Conservation (phyloP, 2,113 vertebrate species). For the Austrofundulus limnaeus region DNA sequence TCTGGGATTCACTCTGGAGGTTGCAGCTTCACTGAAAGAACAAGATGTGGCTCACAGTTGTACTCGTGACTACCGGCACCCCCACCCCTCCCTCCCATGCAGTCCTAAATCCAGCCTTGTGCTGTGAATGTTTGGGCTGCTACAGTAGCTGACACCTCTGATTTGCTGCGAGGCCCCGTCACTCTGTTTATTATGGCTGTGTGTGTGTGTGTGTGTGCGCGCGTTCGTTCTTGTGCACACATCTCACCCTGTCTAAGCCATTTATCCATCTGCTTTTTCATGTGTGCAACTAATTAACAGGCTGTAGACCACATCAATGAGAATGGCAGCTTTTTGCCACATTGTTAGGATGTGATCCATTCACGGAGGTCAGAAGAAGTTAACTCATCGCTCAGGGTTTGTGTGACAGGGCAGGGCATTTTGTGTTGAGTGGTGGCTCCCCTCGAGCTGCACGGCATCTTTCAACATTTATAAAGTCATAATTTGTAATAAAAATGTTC, state of each 20-base stretch:
- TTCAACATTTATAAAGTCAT: slow-evolving; percentile 9
- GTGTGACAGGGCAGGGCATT: slow-evolving; percentile 8
- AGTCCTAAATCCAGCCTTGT: slow-evolving; percentile 21
- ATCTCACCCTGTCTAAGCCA: slow-evolving; percentile 16
- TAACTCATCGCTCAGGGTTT: background rate
- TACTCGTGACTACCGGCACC: slow-evolving; percentile 38
- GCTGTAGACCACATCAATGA: slow-evolving; percentile 29
- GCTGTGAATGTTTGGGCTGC: slow-evolving; percentile 22
- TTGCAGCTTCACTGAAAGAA: background rate
- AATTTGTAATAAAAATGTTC: slow-evolving; percentile 16
- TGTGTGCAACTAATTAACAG: slow-evolving; percentile 25
- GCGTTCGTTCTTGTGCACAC: slow-evolving; percentile 2
- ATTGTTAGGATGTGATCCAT: slow-evolving; percentile 2
- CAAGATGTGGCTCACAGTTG: background rate
- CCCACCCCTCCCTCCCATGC: slow-evolving; percentile 34
- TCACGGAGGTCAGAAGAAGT: slow-evolving; percentile 24
- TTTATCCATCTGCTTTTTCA: background rate
- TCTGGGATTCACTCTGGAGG: background rate
- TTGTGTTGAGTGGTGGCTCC: background rate
- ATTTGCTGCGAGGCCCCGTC: slow-evolving; percentile 37
- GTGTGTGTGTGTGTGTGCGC: too few species aligned
- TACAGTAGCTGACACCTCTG: slow-evolving; percentile 48
- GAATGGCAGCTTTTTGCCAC: slow-evolving; percentile 35
- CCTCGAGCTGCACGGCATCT: background rate
- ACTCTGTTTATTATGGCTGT: background rate